Base-by-base conservation (phyloP, 2,113 vertebrate species). In the Amia ocellicauda region DNA sequence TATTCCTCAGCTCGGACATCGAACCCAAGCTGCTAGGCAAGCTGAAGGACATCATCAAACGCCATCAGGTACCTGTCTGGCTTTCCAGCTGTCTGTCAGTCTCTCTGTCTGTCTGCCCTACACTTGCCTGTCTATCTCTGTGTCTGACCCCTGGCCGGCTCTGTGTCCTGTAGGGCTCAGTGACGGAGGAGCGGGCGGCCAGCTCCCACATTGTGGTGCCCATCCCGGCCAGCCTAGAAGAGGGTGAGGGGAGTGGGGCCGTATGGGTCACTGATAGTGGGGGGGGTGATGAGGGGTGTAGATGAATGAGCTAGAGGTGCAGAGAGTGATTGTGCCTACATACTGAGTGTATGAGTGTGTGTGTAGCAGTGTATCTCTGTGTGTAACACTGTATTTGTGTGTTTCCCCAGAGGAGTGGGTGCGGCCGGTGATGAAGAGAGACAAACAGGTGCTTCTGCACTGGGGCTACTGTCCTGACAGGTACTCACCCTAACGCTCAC, bases 381-480 rank as follows among this genome's bases (percentile, higher is more conserved):
- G 29, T 53, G 27, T 36, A 5, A 59, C 24, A 36, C 70, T 17
- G 66, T 26, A 4, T 4, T n/a, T 58, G 27, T 16, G 50, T 4
- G 50, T 70, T 16, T 40, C 24, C 73, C 7, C 83, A 98, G 96
- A 99, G 80, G 96, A 99, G 82, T 99, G 96, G 96, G 96, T 99
- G n/a, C 93, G 96, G 42, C 96, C 96, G 0, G 92, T 99, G 62
- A 93, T 99, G 94, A 98, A 98, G 81, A 91, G 94, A 8, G 96
- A 99, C 77, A 98, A 97, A 66, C 96, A 98, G 79, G 93, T 98
- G 71, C 88, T 99, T 72, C 91, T 99, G 55, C 96, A 99, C 79
- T 98, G 96, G 96, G 96, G 96, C 43, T 99, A 98, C 76, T 98
- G 90, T 77, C 96, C 96, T 3, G 96, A 99, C 88, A 97, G 96